A percentile compares a stretch with the other conserved stretches of the same genome.
Conservation (phyloP, 2,888 invertebrate genomes). For the Eurytoma adleriae region DNA sequence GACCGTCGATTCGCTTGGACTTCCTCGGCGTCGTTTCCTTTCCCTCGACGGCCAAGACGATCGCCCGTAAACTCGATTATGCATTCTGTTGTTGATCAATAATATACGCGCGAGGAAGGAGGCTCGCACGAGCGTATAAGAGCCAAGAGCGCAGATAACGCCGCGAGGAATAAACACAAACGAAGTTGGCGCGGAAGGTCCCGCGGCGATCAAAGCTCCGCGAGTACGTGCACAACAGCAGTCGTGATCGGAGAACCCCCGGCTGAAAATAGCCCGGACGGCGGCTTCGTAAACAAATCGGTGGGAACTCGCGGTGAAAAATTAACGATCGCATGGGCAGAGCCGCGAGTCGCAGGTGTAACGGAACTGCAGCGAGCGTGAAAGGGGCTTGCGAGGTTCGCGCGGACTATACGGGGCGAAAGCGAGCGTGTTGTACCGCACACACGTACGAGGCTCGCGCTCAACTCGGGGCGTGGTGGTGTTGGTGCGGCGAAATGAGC, state of each 20-base stretch:
- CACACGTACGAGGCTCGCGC: not conserved
- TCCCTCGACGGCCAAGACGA: not conserved
- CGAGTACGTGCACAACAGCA: too few relatives aligned
- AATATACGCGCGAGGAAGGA: not conserved
- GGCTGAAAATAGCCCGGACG: not conserved
- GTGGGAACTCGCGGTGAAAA: not conserved
- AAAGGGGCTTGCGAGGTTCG: not conserved
- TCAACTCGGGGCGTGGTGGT: constrained; percentile 10
- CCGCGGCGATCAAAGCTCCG: too few relatives aligned
- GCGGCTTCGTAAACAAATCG: not conserved
- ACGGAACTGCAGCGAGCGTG: not conserved
- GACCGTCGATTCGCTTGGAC: not conserved
- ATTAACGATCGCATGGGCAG: not conserved
- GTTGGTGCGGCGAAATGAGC: not conserved
- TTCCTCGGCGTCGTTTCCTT: not conserved
- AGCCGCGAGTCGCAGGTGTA: not conserved
- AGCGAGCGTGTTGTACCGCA: not conserved
- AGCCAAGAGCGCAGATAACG: not conserved
- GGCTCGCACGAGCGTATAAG: not conserved
- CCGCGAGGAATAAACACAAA: not conserved
- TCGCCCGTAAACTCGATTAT: not conserved
- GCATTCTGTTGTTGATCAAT: not conserved
- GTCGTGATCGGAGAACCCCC: not conserved
- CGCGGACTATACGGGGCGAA: not conserved
- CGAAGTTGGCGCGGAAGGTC: too few relatives aligned